Conservation (phyloP, 2,888 invertebrate species). For the Aradus depressus region DNA sequence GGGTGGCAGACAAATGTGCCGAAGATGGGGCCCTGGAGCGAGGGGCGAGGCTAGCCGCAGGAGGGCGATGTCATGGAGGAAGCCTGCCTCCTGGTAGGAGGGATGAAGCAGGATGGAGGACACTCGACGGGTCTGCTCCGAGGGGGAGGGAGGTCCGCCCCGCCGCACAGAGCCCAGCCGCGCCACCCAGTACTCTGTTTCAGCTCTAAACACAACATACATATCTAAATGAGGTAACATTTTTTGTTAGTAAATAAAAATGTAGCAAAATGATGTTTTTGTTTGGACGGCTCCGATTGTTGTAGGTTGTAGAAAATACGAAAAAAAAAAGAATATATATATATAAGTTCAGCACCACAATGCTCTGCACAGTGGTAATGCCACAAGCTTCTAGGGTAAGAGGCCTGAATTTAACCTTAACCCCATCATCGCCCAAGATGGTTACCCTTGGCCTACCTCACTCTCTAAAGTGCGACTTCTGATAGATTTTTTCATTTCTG, state of each 20-base stretch:
- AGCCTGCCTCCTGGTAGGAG: conserved; percentile 60
- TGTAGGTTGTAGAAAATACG: no score
- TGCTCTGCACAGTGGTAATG: no score
- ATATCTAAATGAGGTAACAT: not conserved
- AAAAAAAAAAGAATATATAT: no score
- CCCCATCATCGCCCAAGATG: no score
- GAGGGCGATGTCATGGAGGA: conserved; percentile 66
- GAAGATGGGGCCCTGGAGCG: conserved; percentile 48
- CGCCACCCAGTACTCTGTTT: conserved; percentile 67
- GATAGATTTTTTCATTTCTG: no score
- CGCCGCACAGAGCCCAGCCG: conserved; percentile 62
- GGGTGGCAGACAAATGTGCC: conserved; percentile 55
- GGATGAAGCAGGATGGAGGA: conserved; percentile 58
- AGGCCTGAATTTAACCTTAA: no score
- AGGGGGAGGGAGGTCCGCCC: conserved; percentile 61
- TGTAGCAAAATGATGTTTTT: not conserved
- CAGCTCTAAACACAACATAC: conserved; percentile 43
- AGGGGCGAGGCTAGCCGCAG: conserved; percentile 48
- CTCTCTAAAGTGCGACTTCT: no score
- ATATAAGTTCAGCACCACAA: no score
- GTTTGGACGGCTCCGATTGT: no score
- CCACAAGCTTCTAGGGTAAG: no score
- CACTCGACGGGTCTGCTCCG: conserved; percentile 57
- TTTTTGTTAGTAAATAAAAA: not conserved
- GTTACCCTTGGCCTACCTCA: no score